phyloP scores from a whole-genome alignment of 1,140 invertebrate species.

The Trichonephila clavipes region DNA sequence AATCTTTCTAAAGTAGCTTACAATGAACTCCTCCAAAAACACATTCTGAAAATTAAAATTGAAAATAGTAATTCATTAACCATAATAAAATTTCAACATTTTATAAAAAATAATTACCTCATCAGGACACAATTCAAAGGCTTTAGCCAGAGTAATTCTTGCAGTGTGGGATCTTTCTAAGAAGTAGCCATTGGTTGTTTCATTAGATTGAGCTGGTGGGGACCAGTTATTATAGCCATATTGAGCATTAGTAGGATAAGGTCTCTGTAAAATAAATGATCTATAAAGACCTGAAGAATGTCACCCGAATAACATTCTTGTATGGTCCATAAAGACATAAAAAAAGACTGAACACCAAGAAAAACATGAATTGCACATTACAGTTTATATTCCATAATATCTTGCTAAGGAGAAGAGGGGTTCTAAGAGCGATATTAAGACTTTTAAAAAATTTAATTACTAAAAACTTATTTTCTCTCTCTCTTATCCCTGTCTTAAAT shows the following conservation, averaged over 20 bases:
- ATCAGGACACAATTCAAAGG: slow-evolving; percentile 90
- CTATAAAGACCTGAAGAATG: slow-evolving; percentile 18
- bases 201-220: slow-evolving; percentile 95
- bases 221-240: slow-evolving; percentile 96
- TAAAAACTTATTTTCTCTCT: no score
- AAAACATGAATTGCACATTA: background rate
- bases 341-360: background rate
- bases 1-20: no score
- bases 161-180: slow-evolving; percentile 96
- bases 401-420: no score
- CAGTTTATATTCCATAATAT: no score
- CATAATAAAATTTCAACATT: no score
- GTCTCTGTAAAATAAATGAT: slow-evolving; percentile 82
- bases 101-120: slow-evolving; percentile 82
- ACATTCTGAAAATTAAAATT: no score
- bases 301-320: slow-evolving; percentile 16
- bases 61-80: no score
- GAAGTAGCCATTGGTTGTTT: slow-evolving; percentile 96
- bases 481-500: no score
- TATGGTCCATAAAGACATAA: slow-evolving; percentile 6
- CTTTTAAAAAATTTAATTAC: no score
- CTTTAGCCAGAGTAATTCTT: slow-evolving; percentile 91
- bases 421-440: no score
- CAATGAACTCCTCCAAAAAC: no score
- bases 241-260: slow-evolving; percentile 84